Percentiles rank a stretch among this genome's conserved stretches.
Conservation (phyloP, 2,888 invertebrate genomes). For the Hirudinaria manillensis region DNA sequence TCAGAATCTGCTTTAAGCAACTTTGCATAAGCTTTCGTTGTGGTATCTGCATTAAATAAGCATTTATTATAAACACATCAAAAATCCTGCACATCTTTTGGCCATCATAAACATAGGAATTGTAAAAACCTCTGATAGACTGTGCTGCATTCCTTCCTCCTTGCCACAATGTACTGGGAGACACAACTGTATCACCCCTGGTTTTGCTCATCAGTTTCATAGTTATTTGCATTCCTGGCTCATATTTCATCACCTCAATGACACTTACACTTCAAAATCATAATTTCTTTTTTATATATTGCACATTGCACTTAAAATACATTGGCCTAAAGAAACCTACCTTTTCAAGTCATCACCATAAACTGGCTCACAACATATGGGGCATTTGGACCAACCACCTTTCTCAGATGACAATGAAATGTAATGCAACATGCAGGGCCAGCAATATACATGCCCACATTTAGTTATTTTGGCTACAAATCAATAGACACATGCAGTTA, state of each 20-base stretch:
- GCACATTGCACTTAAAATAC: not conserved
- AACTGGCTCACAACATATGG: conserved; percentile 81
- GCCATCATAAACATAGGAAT: not conserved
- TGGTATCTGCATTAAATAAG: not conserved
- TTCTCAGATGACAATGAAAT: conserved; percentile 67
- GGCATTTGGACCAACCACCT: conserved; percentile 69
- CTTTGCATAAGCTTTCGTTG: conserved; percentile 57
- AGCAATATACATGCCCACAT: conserved; percentile 93
- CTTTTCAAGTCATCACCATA: conserved; percentile 76
- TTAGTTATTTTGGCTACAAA: conserved; percentile 73
- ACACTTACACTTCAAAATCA: not conserved
- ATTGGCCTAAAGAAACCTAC: conserved; percentile 52
- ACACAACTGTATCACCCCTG: conserved; percentile 11
- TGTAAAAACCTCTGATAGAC: conserved; percentile 15
- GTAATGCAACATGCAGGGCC: conserved; percentile 89
- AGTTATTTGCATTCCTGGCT: conserved; percentile 17
- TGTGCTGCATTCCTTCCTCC: not conserved
- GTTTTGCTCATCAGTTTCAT: conserved; percentile 31
- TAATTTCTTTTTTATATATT: not conserved
- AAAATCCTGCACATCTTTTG: not conserved
- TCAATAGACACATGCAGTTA: not conserved
- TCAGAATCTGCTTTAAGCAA: conserved; percentile 58
- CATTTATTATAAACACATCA: not conserved
- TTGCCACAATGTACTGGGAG: conserved; percentile 17
- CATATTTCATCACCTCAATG: not conserved